These are phyloP conservation scores for Yponomeuta evonymella DNA, from an alignment of 2,888 invertebrate genomes.

Conservation along the genomic window DNA sequence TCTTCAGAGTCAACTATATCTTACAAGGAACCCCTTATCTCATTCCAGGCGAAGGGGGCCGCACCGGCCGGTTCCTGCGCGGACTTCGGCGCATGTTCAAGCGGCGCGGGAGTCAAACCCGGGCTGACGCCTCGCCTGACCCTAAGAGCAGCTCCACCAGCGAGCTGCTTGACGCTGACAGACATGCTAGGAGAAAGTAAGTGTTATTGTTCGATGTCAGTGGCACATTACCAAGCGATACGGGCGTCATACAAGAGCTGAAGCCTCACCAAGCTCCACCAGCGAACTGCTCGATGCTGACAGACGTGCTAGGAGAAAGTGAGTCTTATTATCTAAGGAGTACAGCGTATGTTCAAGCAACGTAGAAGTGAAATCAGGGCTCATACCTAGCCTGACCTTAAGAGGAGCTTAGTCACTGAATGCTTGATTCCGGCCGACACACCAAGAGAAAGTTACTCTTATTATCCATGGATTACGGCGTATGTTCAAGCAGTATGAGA, in stretches of 20 bases:
- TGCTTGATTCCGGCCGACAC: too few relatives aligned
- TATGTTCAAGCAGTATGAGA: slow-evolving; percentile 79
- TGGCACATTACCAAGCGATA: too few relatives aligned
- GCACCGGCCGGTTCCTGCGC: slow-evolving; percentile 80
- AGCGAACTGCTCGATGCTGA: slow-evolving; percentile 81
- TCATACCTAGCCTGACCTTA: too few relatives aligned
- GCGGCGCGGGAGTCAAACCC: slow-evolving; percentile 61
- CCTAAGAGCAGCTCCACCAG: slow-evolving; percentile 80
- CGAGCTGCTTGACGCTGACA: slow-evolving; percentile 80
- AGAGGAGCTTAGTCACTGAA: too few relatives aligned
- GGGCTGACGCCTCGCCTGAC: slow-evolving; percentile 67
- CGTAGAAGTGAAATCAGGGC: too few relatives aligned
- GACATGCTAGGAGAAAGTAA: slow-evolving; percentile 75
- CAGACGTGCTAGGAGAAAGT: slow-evolving; percentile 75
- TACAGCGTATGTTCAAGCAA: slow-evolving; percentile 40
- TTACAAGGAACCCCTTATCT: neutral
- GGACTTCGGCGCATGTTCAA: slow-evolving; percentile 84
- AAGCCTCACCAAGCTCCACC: slow-evolving; percentile 63
- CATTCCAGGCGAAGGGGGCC: slow-evolving; percentile 61
- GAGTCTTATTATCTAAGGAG: slow-evolving; percentile 31
- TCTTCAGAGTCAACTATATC: too few relatives aligned
- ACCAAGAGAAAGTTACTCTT: too few relatives aligned
- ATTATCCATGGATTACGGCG: slow-evolving; percentile 71
- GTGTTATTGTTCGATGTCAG: slow-evolving; percentile 25
- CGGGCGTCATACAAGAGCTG: too few relatives aligned